phyloP scores from a whole-genome alignment of 2,113 vertebrate genomes.

The Dicrurus megarhynchus region DNA sequence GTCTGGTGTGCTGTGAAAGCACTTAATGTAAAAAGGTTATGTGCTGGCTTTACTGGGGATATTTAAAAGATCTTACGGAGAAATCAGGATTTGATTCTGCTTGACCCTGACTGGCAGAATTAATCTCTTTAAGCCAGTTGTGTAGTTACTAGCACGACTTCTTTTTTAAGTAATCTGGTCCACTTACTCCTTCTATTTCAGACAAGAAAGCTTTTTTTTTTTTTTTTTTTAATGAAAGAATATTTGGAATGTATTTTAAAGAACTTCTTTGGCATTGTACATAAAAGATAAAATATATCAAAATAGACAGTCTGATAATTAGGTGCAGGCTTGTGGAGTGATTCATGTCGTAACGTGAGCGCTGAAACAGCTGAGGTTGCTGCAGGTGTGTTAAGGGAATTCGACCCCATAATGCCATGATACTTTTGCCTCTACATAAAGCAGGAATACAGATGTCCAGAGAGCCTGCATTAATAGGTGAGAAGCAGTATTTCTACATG shows the following conservation, averaged over 20 bases:
- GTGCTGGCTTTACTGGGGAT: not conserved
- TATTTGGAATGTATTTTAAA: not conserved
- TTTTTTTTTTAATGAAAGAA: not conserved
- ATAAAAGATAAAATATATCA: conserved; percentile 46
- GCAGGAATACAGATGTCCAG: not conserved
- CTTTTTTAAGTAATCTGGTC: not conserved
- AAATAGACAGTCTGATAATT: conserved; percentile 41
- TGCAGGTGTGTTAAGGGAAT: conserved; percentile 56
- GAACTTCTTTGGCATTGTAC: not conserved
- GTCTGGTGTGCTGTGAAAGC: not conserved
- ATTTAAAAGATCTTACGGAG: conserved; percentile 25
- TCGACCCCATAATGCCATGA: not conserved
- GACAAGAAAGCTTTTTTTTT: not conserved
- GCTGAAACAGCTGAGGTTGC: conserved; percentile 30
- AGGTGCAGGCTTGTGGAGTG: conserved; percentile 40
- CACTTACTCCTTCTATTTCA: not conserved
- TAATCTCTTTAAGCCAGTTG: not conserved
- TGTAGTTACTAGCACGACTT: not conserved
- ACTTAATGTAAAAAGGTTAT: not conserved
- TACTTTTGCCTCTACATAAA: not conserved
- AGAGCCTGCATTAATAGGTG: not conserved
- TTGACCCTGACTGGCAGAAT: conserved; percentile 26
- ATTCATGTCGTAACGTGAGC: conserved; percentile 34
- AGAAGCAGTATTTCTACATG: not conserved
- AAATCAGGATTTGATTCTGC: conserved; percentile 30